phyloP scores from a whole-genome alignment of 1,140 invertebrate genomes.

The Ceratina calcarata region DNA sequence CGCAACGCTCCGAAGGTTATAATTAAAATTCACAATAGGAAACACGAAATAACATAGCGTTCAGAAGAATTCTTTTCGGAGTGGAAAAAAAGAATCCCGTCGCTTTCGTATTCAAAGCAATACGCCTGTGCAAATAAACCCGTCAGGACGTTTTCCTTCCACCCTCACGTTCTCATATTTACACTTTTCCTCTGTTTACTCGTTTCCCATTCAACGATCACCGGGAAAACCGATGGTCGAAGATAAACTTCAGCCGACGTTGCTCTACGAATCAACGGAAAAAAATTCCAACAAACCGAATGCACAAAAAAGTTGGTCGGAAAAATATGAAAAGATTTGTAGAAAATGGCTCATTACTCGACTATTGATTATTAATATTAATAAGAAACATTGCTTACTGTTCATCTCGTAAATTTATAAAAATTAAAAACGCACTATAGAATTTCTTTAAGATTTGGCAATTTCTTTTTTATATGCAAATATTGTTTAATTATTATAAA shows the following conservation, averaged over 20 bases:
- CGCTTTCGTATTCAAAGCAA: background rate
- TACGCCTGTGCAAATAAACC: background rate
- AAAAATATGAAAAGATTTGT: background rate
- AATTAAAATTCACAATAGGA: too few relatives aligned
- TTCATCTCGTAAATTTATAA: too few relatives aligned
- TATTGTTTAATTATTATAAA: too few relatives aligned
- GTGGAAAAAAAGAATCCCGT: background rate
- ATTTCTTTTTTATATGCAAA: too few relatives aligned
- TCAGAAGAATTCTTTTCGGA: too few relatives aligned
- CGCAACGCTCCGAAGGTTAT: too few relatives aligned
- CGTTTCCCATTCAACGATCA: background rate
- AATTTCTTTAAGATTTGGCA: too few relatives aligned
- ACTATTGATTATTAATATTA: too few relatives aligned
- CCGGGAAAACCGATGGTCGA: background rate
- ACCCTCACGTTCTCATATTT: constrained; percentile 18
- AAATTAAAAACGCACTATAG: too few relatives aligned
- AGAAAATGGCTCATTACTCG: background rate
- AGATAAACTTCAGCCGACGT: constrained; percentile 9
- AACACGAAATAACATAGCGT: too few relatives aligned
- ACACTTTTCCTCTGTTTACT: constrained; percentile 13
- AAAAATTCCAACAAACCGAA: background rate
- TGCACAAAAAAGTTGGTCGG: background rate
- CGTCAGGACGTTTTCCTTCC: background rate
- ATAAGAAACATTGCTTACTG: too few relatives aligned
- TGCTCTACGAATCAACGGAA: background rate